These are phyloP conservation scores for Lymantria monacha DNA, from an alignment of 2,888 invertebrate species.

Conservation along the genomic window DNA sequence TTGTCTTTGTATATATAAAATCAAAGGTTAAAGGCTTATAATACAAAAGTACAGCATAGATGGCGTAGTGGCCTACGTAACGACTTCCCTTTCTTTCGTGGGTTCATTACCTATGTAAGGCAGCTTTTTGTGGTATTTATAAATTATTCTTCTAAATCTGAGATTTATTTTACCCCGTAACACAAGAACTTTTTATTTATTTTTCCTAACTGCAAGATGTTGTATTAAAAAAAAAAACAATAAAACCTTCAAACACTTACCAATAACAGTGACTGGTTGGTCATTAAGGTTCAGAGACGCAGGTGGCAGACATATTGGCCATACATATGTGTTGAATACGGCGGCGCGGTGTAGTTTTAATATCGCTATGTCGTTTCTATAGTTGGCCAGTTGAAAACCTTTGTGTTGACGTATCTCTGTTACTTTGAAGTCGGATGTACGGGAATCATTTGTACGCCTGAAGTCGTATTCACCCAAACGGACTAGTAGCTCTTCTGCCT, in stretches of 20 bases:
- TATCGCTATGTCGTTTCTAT: slow-evolving; percentile 90
- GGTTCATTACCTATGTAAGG: too few species aligned
- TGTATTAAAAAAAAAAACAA: too few species aligned
- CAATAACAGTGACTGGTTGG: slow-evolving; percentile 85
- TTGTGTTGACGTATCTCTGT: slow-evolving; percentile 85
- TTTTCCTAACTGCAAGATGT: too few species aligned
- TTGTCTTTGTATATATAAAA: too few species aligned
- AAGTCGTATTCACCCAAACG: slow-evolving; percentile 93
- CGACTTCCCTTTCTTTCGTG: too few species aligned
- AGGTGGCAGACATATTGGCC: slow-evolving; percentile 93
- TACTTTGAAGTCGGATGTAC: slow-evolving; percentile 87
- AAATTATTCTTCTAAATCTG: too few species aligned
- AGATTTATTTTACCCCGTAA: too few species aligned
- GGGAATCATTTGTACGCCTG: slow-evolving; percentile 84
- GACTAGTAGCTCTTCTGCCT: slow-evolving; percentile 84
- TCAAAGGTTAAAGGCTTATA: too few species aligned
- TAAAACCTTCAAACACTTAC: slow-evolving; percentile 44
- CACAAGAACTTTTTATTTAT: too few species aligned
- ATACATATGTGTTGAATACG: slow-evolving; percentile 89
- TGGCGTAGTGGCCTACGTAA: too few species aligned
- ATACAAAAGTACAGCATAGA: too few species aligned
- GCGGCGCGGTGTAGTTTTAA: slow-evolving; percentile 85
- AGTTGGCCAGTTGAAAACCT: slow-evolving; percentile 85
- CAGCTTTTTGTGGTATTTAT: too few species aligned
- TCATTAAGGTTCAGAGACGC: slow-evolving; percentile 82